Percentiles rank a stretch among this genome's conserved stretches.
Evolutionary conservation across 2,797 vertebrate genomes (phyloP).

Genomic region (Sebastes taczanowskii): DNA sequence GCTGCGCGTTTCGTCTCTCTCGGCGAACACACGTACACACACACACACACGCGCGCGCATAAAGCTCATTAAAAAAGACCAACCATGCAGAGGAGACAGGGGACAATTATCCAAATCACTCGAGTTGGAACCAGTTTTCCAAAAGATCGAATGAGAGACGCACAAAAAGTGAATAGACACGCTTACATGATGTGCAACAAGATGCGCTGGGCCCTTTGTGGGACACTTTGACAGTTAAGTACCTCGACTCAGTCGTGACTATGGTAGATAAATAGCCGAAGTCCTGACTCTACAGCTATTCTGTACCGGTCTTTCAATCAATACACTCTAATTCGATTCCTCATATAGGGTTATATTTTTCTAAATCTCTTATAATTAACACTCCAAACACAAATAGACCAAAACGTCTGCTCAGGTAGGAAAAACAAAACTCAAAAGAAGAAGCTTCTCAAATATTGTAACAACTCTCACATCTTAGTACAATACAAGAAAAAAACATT

Average conservation of each 20-base stretch:
- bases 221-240: neutral
- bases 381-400: neutral
- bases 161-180: neutral
- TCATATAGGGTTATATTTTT: neutral
- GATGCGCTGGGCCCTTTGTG: neutral
- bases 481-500: neutral
- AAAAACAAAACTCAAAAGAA: neutral
- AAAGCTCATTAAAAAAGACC: constrained; percentile 65
- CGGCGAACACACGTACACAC: neutral
- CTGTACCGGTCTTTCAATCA: neutral
- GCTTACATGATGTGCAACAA: constrained; percentile 1
- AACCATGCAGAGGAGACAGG: constrained; percentile 54
- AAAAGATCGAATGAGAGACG: neutral
- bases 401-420: constrained; percentile 3
- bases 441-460: neutral
- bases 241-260: neutral
- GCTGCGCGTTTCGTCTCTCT: constrained; percentile 30
- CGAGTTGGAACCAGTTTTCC: constrained; percentile 38
- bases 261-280: neutral
- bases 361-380: neutral
- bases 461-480: neutral
- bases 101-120: constrained; percentile 55
- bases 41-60: neutral
- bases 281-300: neutral
- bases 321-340: neutral